Evolutionary conservation across 2,797 vertebrate genomes (phyloP), one percentile per base, ranked within the genome.

Genomic region (Enteromius argenteus): DNA sequence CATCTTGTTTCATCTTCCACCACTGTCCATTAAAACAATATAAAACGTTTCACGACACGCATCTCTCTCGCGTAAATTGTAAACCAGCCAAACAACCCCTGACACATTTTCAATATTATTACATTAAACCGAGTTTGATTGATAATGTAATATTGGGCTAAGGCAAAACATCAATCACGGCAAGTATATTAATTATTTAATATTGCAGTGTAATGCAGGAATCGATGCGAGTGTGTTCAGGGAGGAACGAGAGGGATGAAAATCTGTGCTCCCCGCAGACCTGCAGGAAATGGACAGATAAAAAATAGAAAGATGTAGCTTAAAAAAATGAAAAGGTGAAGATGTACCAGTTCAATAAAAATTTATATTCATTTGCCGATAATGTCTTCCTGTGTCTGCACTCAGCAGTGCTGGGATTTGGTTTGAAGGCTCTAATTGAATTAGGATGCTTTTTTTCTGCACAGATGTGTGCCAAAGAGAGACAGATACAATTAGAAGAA

Each of bases 181-280:
- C 97, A 95, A 99, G 97, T 99, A 97, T 99, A 99, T 99, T 99
- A 99, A 99, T 99, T 99, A 99, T 99, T 99, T 98, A 99, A 99
- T 99, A 99, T 99, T 95, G 95, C 96, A 96, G 96, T 94, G 96
- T 99, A 99, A 99, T 98, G 97, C 96, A 97, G 95, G 97, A 97
- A 99, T 99, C 97, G 88, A 99, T 99, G 97, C 88, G 84, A 87
- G 81, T 35, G 56, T 62, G 88, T 87, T 86, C 71, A 87, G 21
- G 62, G 64, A 88, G 49, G 46, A 62, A 71, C 15, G 51, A 89
- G 88, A 77, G 88, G 82, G 81, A 66, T 74, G 44, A 49, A 94
- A 93, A 93, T 95, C 93, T 53, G 90, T 89, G 93, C 94, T 96
- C 96, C 96, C 96, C 92, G 90, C 93, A 95, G 96, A 94, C 93